A percentile compares a stretch with the other conserved stretches of the same genome.
phyloP scores from a whole-genome alignment of 2,113 vertebrate genomes.

The Hylia prasina region DNA sequence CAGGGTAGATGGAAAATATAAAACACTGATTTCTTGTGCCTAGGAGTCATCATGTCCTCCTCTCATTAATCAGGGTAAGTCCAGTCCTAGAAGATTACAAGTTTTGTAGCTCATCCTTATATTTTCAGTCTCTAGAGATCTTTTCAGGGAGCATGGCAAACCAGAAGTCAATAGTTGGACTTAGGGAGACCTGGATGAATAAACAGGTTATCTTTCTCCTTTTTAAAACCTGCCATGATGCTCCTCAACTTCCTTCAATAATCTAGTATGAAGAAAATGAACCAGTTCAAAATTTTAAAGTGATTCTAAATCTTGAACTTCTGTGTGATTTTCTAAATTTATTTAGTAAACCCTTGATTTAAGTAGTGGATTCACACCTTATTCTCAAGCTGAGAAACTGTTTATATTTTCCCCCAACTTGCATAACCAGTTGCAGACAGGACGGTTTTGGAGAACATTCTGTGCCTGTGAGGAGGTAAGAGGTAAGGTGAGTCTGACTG shows the following conservation, averaged over 20 bases:
- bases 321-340: not conserved
- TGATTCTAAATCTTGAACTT: not conserved
- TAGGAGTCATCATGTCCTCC: not conserved
- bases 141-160: slow-evolving; percentile 4
- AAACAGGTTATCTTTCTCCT: not conserved
- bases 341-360: slow-evolving; percentile 17
- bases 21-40: slow-evolving; percentile 11
- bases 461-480: not conserved
- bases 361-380: slow-evolving; percentile 22
- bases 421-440: not conserved
- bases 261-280: not conserved
- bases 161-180: slow-evolving; percentile 58
- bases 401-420: not conserved
- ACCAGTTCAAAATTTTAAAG: not conserved
- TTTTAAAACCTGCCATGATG: not conserved
- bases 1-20: not conserved
- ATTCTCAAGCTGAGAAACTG: slow-evolving; percentile 21
- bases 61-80: slow-evolving; percentile 24
- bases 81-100: not conserved
- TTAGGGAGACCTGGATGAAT: slow-evolving; percentile 54
- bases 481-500: not conserved
- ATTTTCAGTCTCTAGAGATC: slow-evolving; percentile 13
- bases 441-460: not conserved
- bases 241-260: not conserved
- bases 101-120: slow-evolving; percentile 1